These are phyloP conservation scores for Drosophila ohnishii DNA, from an alignment of 1,140 invertebrate species.

Conservation along the genomic window DNA sequence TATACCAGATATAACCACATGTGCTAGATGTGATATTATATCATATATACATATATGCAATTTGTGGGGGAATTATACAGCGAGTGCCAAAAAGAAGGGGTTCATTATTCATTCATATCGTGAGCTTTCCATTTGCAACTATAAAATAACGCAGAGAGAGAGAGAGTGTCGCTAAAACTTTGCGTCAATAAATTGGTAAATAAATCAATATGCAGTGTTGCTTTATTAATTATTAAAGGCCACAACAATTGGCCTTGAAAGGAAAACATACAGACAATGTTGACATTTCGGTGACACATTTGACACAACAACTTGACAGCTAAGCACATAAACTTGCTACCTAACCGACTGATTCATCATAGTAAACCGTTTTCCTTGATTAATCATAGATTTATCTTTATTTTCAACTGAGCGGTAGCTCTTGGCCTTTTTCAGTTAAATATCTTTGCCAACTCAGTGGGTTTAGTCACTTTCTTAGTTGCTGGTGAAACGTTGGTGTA, in stretches of 20 bases:
- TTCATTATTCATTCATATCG: constrained; percentile 33
- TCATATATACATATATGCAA: background rate
- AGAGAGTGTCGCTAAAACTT: background rate
- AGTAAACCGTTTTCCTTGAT: background rate
- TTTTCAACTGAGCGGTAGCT: constrained; percentile 1
- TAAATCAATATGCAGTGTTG: constrained; percentile 12
- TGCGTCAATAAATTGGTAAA: constrained; percentile 5
- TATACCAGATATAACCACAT: constrained; percentile 34
- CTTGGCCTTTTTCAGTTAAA: background rate
- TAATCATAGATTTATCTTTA: background rate
- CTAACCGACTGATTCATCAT: constrained; percentile 14
- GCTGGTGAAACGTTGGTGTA: background rate
- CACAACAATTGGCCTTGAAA: constrained; percentile 6
- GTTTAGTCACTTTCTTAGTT: background rate
- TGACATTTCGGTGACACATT: constrained; percentile 11
- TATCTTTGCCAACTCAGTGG: background rate
- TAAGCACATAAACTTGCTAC: constrained; percentile 1
- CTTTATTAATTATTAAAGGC: constrained; percentile 1
- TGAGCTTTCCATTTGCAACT: constrained; percentile 56
- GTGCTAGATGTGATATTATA: constrained; percentile 33
- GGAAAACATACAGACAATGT: background rate
- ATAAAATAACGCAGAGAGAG: constrained; percentile 3
- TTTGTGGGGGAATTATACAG: constrained; percentile 35
- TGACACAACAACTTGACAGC: background rate
- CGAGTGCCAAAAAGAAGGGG: constrained; percentile 17